Base-by-base conservation (phyloP, 2,888 invertebrate species). In the Formica aserva region DNA sequence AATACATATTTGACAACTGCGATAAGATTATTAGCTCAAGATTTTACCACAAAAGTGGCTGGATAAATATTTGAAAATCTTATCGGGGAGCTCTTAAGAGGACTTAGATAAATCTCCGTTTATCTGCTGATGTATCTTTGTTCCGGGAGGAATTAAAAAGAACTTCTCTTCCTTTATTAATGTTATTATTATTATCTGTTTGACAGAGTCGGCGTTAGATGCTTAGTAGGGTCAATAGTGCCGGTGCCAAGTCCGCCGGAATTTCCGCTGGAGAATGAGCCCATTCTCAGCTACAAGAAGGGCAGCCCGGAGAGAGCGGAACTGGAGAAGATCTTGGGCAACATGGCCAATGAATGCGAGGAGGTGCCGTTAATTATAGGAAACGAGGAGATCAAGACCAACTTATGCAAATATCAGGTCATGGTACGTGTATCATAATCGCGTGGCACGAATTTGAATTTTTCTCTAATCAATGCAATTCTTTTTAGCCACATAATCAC, bases 291-390 rank as follows among this genome's bases (percentile, higher is more conserved):
- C n/a, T 99, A 99, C 95, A 96, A 97, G 86, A 97, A 97, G 86
- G 98, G 98, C 69, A 98, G 98, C 87, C 95, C 96, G 80, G 99
- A 99, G 95, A 96, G 98, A 82, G 94, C 95, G 74, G 97, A 96
- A 66, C 95, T 99, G 48, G 96, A 97, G 88, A 95, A 96, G 72
- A 97, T 97, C 66, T 95, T 99, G 62, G 95, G 96, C 85, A 95
- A 96, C 85, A 96, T 97, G 87, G 95, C 97, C 15, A 95, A 95
- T 35, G 95, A 95, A 82, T 96, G 97, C 83, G 97, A 97, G 93
- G 99, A 99, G 89, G 97, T 99, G 85, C 99, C 99, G 11, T 97
- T 99, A 93, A 97, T 99, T n/a, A 98, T 99, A 94, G 99, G 99
- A n/a, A 97, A 97, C 89, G 96, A 99, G 95, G 97, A 97, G 93